These are phyloP conservation scores for Silurus aristotelis DNA, from an alignment of 2,797 vertebrate genomes.

Conservation along the genomic window DNA sequence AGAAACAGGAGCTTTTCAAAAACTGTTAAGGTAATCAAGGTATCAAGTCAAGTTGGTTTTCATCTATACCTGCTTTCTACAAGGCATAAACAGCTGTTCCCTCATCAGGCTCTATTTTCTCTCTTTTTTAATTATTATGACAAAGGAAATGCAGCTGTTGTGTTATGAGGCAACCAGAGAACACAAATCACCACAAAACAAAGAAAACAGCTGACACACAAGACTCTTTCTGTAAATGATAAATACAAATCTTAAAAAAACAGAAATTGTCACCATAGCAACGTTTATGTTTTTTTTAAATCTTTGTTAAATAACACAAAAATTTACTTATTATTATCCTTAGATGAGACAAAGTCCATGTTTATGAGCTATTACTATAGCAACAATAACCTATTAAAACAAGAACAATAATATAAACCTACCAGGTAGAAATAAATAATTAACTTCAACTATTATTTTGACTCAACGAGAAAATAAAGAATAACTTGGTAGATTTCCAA, in stretches of 20 bases:
- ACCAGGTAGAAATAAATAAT: background rate
- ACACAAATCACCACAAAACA: background rate
- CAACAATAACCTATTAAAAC: background rate
- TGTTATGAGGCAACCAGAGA: background rate
- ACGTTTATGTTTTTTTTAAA: background rate
- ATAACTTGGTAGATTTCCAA: background rate
- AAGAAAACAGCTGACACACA: background rate
- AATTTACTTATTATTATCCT: background rate
- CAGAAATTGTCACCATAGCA: background rate
- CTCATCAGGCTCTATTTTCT: background rate
- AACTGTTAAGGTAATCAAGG: background rate
- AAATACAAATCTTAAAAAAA: background rate
- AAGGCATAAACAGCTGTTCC: background rate
- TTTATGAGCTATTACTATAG: background rate
- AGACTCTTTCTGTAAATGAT: background rate
- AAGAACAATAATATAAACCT: background rate
- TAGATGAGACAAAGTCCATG: background rate
- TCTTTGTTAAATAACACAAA: constrained; percentile 5
- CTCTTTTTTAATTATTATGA: background rate
- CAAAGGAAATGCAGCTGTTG: background rate
- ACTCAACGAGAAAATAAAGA: background rate
- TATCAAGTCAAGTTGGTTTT: background rate
- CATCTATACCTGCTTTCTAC: background rate
- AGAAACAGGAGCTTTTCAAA: background rate
- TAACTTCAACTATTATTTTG: background rate